phyloP scores from a whole-genome alignment of 1,140 invertebrate species.

The Aphelenchoides fujianensis region DNA sequence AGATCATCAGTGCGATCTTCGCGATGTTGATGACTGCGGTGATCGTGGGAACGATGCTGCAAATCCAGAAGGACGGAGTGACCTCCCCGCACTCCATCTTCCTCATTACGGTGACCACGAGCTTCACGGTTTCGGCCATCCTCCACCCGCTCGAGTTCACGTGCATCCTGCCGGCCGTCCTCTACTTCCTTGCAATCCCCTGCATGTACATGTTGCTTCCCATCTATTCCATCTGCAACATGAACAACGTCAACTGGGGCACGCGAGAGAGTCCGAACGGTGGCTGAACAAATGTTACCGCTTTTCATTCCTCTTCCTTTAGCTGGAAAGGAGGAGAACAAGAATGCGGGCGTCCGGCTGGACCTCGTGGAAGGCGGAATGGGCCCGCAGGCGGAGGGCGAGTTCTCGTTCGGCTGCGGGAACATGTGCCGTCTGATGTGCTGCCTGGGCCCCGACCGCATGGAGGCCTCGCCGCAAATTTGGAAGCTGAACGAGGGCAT shows the following conservation, averaged over 20 bases:
- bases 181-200: conserved; percentile 86
- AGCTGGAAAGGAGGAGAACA: conserved; percentile 22
- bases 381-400: conserved; percentile 40
- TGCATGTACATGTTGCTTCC: conserved; percentile 88
- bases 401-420: conserved; percentile 57
- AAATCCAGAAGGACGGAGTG: conserved; percentile 76
- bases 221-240: conserved; percentile 83
- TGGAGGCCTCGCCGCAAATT: conserved; percentile 43
- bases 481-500: conserved; percentile 52
- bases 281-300: conserved; percentile 24
- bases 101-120: conserved; percentile 67
- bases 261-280: conserved; percentile 72
- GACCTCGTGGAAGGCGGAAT: conserved; percentile 38
- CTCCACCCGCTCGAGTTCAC: conserved; percentile 78
- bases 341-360: conserved; percentile 28
- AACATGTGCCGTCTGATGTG: conserved; percentile 51
- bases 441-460: conserved; percentile 48
- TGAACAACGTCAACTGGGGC: conserved; percentile 85
- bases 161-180: conserved; percentile 74
- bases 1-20: conserved; percentile 43
- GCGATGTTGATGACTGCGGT: conserved; percentile 58
- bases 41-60: conserved; percentile 68
- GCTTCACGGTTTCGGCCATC: conserved; percentile 71
- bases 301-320: too few relatives aligned
- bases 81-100: conserved; percentile 77